Base-by-base conservation (phyloP, 37 sponge, comb jelly and placozoan species). In the Mnemiopsis leidyi region DNA sequence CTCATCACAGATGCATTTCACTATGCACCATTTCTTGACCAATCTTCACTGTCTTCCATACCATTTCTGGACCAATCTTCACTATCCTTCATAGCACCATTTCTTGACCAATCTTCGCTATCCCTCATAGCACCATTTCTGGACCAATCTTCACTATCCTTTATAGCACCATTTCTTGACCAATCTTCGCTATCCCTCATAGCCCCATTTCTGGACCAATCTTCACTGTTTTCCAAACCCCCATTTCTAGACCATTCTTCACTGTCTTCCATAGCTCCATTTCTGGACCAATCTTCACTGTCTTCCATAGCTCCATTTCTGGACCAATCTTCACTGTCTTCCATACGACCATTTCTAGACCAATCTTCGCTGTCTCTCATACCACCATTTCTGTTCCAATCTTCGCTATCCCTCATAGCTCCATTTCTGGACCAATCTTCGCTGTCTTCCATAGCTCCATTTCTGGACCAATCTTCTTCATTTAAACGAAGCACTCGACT, bases 131-230 rank as follows among this genome's bases (percentile, higher is more conserved):
- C 61, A 48, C 61, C 61, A 48, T 48, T 48, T 48, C 61, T 48
- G 61, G 61, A 48, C 79, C 79, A 77, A 34, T 77, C 79, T 77
- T 77, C 79, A 32, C 3, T 77, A 18, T 77, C 79, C 33, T 77
- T 77, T 18, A 77, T 26, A 3, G 32, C 35, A 77, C 79, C 79
- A 34, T 16, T 26, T 32, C 32, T 77, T 26, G 26, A 26, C 79
- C 79, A 77, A 34, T 77, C 79, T 77, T 33, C 79, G 32, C 18
- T 77, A 18, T 77, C 79, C 33, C 1, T 77, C 35, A 77, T 48
- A 13, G 61, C 61, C 5, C 61, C 61, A 48, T 48, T 48, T 48
- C 61, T 48, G 5, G 61, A 48, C 61, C 61, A 48, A 48, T 48
- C 61, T 48, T 48, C 61, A 13, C 61, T 48, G 61, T 13, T 13